A percentile compares a stretch with the other conserved stretches of the same genome.
These are phyloP conservation scores for Drosophila monieri DNA, from an alignment of 2,888 invertebrate genomes.

Conservation along the genomic window DNA sequence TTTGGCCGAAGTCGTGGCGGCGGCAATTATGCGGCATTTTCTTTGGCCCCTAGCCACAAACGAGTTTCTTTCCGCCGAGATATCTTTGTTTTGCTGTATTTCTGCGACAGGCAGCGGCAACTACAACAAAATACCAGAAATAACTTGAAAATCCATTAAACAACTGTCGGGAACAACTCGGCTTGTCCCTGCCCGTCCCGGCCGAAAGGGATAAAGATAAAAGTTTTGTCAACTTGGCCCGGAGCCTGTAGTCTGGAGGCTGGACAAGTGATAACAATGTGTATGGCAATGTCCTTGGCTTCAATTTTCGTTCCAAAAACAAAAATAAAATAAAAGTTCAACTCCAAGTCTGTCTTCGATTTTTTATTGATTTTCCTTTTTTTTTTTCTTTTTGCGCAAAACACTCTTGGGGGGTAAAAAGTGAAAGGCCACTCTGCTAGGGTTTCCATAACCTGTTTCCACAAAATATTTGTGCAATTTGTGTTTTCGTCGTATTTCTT, in stretches of 20 bases:
- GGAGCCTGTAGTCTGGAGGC: conserved; percentile 16
- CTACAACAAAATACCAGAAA: conserved; percentile 76
- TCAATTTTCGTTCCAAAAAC: conserved; percentile 53
- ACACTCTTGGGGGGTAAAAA: conserved; percentile 41
- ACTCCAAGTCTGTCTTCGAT: conserved; percentile 9
- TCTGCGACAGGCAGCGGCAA: conserved; percentile 54
- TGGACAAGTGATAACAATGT: conserved; percentile 79
- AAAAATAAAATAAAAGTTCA: neutral
- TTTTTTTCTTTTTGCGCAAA: conserved; percentile 5
- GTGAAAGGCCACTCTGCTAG: conserved; percentile 58
- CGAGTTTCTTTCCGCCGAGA: conserved; percentile 63
- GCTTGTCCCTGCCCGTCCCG: conserved; percentile 24
- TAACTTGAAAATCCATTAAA: conserved; percentile 79
- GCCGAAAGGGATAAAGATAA: conserved; percentile 69
- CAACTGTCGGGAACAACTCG: conserved; percentile 32
- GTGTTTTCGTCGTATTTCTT: conserved; percentile 10
- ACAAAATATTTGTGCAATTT: conserved; percentile 52
- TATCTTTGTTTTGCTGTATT: conserved; percentile 67
- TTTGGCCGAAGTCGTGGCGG: conserved; percentile 45
- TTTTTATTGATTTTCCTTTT: conserved; percentile 24
- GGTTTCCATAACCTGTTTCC: conserved; percentile 59
- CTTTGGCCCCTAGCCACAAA: conserved; percentile 65
- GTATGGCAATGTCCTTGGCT: conserved; percentile 73
- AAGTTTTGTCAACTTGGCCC: conserved; percentile 56
- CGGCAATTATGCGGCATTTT: conserved; percentile 78